Base-by-base conservation (phyloP, 2,888 invertebrate species). In the Rhamphomyia laevipes region DNA sequence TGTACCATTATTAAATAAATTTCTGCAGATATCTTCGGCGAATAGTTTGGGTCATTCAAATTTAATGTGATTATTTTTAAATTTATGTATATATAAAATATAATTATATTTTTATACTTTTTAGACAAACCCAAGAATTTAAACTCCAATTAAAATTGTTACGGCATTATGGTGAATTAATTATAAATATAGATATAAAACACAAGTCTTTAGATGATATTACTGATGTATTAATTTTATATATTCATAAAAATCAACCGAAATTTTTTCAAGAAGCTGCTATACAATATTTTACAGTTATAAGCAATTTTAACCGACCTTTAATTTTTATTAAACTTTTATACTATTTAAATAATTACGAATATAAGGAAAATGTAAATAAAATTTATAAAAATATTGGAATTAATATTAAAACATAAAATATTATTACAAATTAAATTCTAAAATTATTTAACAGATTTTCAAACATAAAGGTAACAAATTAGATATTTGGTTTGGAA, bases 1-100 rank as follows among this genome's bases (percentile, higher is more conserved):
- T 1, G 66, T 86, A 16, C 85, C 85, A 0, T 68, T 73, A 46
- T 61, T 87, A 9, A 75, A 75, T 57, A 62, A 67, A 46, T 77
- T 75, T 59, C 69, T 87, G 4, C 60, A 58, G 23, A 70, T 70
- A 45, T 72, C 79, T 1, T 66, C 78, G 0, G 59, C 63, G 17
- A 76, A 76, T 54, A 86, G 83, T 50, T 49, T 54, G 30, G 49
- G 44, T n/a, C 61, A 64, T 15, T 9, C n/a, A 40, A 17, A 42
- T 27, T 42, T 48, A 31, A 17, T 42, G n/a, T 2, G 10, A 30
- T 17, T 45, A 27, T 45, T 42, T 30, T 31, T n/a, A n/a, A n/a
- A n/a, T n/a, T n/a, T n/a, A n/a, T n/a, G n/a, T n/a, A n/a, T 35
- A 35, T 42, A n/a, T 13, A 35, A 49, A 4, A 27, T 43, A 31